Evolutionary conservation across 2,113 vertebrate genomes (phyloP).

Genomic region (Salvelinus sp.): DNA sequence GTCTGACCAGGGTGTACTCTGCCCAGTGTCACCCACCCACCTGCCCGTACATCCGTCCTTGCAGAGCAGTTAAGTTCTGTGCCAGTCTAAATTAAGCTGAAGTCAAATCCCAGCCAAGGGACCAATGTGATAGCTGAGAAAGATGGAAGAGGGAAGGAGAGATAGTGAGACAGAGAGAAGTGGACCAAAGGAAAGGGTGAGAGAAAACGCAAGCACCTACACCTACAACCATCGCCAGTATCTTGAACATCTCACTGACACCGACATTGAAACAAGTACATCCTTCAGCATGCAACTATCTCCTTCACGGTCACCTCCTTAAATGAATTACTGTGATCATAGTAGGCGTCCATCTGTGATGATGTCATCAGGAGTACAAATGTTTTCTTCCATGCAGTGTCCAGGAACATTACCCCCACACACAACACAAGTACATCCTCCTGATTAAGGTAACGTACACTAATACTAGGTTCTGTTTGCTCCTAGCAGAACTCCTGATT

Average conservation of each 20-base stretch:
- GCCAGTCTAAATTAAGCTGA: constrained; percentile 31
- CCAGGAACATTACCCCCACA: background rate
- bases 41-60: constrained; percentile 16
- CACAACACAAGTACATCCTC: background rate
- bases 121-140: background rate
- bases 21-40: background rate
- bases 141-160: background rate
- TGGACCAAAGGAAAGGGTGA: background rate
- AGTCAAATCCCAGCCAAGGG: constrained; percentile 28
- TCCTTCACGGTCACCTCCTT: background rate
- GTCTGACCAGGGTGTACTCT: background rate
- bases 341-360: background rate
- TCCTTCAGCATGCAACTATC: background rate
- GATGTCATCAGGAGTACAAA: background rate
- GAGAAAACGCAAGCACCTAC: constrained; percentile 21
- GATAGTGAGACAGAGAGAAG: background rate
- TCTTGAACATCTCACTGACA: background rate
- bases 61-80: constrained; percentile 22
- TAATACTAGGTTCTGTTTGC: no score
- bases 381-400: background rate
- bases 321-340: background rate
- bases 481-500: no score
- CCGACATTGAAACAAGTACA: background rate
- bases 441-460: no score
- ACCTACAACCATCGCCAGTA: background rate